These are phyloP conservation scores for Eilema griseolum DNA, from an alignment of 2,888 invertebrate species.

Conservation along the genomic window DNA sequence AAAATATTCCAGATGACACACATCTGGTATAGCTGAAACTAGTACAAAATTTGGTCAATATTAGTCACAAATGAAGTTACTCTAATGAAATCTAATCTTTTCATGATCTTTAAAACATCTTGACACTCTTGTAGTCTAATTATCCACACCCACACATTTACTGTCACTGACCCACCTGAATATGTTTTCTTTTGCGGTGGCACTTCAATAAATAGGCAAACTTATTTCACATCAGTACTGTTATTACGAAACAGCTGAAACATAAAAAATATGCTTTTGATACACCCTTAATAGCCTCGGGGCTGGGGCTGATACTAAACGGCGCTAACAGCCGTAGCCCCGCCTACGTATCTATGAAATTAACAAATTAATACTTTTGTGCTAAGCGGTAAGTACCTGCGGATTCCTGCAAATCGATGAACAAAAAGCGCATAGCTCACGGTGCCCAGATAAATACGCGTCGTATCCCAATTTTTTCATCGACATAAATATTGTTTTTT, in stretches of 20 bases:
- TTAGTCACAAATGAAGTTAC: no score
- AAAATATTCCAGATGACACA: no score
- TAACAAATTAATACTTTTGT: constrained; percentile 77
- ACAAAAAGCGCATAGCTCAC: constrained; percentile 82
- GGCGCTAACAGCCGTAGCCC: constrained; percentile 59
- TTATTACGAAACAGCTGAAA: not conserved
- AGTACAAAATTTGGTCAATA: no score
- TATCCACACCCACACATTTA: no score
- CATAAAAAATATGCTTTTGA: constrained; percentile 21
- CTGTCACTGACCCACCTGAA: no score
- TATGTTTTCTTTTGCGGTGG: not conserved
- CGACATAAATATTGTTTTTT: constrained; percentile 86
- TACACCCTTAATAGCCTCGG: constrained; percentile 17
- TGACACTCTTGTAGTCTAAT: no score
- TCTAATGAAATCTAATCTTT: no score
- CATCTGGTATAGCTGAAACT: no score
- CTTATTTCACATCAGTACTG: not conserved
- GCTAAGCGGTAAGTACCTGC: constrained; percentile 72
- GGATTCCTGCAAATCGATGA: constrained; percentile 80
- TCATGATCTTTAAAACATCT: no score
- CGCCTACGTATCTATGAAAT: constrained; percentile 70
- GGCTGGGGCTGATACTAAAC: constrained; percentile 19
- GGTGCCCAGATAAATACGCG: constrained; percentile 79
- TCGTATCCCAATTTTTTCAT: constrained; percentile 82
- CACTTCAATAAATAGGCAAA: not conserved